Conservation (phyloP, 2,113 vertebrate genomes). For the Anseranas semipalmata region DNA sequence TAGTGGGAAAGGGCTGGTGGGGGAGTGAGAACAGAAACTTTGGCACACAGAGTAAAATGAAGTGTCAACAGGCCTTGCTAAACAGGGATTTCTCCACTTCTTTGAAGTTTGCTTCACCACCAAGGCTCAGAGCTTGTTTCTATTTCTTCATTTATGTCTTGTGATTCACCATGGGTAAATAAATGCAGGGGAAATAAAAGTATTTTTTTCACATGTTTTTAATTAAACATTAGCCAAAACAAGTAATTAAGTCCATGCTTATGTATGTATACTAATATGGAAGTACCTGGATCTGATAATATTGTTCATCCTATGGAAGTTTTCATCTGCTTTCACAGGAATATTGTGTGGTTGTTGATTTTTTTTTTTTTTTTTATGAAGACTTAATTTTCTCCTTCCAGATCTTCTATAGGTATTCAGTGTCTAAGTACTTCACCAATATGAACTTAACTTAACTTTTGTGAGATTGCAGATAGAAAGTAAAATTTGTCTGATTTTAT, state of each 20-base stretch:
- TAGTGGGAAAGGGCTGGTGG: background rate
- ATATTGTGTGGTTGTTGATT: background rate
- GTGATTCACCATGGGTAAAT: background rate
- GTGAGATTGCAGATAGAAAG: background rate
- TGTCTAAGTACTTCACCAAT: background rate
- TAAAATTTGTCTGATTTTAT: background rate
- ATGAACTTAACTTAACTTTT: background rate
- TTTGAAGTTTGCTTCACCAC: constrained; percentile 20
- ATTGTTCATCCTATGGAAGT: background rate
- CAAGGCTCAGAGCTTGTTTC: background rate
- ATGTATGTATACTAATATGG: background rate
- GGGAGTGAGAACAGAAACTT: constrained; percentile 4
- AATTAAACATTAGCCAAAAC: background rate
- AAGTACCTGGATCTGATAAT: background rate
- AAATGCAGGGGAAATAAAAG: background rate
- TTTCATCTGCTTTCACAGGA: background rate
- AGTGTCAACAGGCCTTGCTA: constrained; percentile 29
- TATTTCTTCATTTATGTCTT: background rate
- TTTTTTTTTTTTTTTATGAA: background rate
- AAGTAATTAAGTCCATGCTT: background rate
- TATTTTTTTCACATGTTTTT: background rate
- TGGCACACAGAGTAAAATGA: background rate
- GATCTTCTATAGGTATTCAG: background rate
- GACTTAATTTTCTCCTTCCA: background rate
- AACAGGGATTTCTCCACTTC: constrained; percentile 20